Evolutionary conservation across 2,888 invertebrate species (phyloP), one percentile per base, ranked within the genome.

Genomic region (Pimpla rufipes): DNA sequence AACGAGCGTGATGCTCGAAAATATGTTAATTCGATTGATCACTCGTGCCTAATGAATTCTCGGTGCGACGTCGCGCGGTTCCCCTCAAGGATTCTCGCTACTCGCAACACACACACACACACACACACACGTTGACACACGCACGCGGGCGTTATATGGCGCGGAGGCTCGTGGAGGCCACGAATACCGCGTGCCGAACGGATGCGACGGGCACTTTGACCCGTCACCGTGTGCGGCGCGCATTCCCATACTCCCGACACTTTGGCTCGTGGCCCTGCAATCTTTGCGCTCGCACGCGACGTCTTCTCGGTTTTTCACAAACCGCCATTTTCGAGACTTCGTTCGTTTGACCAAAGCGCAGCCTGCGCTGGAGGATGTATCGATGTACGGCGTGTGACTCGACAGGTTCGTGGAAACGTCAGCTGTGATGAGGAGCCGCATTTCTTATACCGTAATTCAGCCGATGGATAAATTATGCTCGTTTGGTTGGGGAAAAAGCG

Each of bases 191-290:
- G n/a, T 52, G 18, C 40, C 29, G 7, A 5, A 52, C 52, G 75
- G 50, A 64, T 52, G 13, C 29, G 29, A 29, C 29, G 50, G 10
- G 75, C 52, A 75, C 75, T 75, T 66, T 75, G 75, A 75, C 37
- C 75, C 18, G 52, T 52, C 18, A 6, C 35, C 8, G 16, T 10
- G 29, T 42, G 45, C 47, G 37, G 29, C 35, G 45, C 47, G 37
- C 35, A 50, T 47, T 35, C 10, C 37, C 62, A 62, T 37, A 11
- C 10, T 10, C 37, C 13, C 62, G 6, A 10, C 35, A 21, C 50
- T 62, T 74, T 64, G 74, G 47, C 62, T 16, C 11, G 18, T 18
- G n/a, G 75, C 75, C 50, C 50, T 75, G 13, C 11, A 40, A 52
- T 52, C 40, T 11, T 16, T 18, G 6, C 13, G 35, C 10, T 50